Evolutionary conservation across 1,140 invertebrate genomes (phyloP).

Genomic region (Ceratoteleas bidentatus): DNA sequence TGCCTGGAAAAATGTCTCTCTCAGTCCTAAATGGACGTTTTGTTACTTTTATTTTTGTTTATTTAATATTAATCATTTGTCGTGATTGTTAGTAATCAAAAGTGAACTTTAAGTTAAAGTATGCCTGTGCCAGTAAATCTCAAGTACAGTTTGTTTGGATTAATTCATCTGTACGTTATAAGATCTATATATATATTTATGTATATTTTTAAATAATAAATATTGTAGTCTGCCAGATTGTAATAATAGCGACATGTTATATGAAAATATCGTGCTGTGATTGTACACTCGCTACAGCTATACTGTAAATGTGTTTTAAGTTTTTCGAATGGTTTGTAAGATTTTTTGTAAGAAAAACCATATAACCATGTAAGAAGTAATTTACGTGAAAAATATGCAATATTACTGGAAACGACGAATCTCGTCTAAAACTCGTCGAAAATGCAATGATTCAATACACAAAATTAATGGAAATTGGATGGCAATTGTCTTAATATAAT

Average conservation of each 20-base stretch:
- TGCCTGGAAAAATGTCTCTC: too few relatives aligned
- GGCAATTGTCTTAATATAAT: background rate
- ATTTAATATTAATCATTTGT: background rate
- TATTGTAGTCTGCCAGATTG: slow-evolving; percentile 8
- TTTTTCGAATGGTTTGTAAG: slow-evolving; percentile 1
- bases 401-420: background rate
- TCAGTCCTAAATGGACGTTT: too few relatives aligned
- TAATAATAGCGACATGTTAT: slow-evolving; percentile 18
- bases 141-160: slow-evolving; percentile 31
- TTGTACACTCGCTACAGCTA: background rate
- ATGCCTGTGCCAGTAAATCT: slow-evolving; percentile 30
- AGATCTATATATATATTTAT: slow-evolving; percentile 38
- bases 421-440: background rate
- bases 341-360: background rate
- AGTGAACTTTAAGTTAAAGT: slow-evolving; percentile 8
- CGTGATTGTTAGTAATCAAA: slow-evolving; percentile 1
- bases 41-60: too few relatives aligned
- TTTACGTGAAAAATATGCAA: background rate
- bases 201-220: slow-evolving; percentile 37
- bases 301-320: background rate
- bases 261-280: slow-evolving; percentile 40
- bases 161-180: slow-evolving; percentile 27
- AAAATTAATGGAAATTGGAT: background rate
- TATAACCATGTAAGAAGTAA: background rate
- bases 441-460: slow-evolving; percentile 15